phyloP scores from a whole-genome alignment of 2,888 invertebrate genomes.

The Rotaria socialis region DNA sequence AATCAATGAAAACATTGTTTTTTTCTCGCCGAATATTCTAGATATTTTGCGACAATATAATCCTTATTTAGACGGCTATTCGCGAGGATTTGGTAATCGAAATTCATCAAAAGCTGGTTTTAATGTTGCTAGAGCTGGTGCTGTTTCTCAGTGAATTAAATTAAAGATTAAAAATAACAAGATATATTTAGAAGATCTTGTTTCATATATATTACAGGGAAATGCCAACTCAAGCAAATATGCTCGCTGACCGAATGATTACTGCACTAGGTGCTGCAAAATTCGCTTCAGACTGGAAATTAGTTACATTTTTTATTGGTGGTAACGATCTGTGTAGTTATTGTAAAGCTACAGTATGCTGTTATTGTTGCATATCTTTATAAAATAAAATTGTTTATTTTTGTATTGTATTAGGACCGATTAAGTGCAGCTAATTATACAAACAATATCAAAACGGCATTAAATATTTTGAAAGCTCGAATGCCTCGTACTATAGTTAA shows the following conservation, averaged over 20 bases:
- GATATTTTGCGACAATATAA: slow-evolving; percentile 55
- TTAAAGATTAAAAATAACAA: background rate
- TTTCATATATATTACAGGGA: slow-evolving; percentile 46
- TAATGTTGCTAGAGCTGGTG: slow-evolving; percentile 54
- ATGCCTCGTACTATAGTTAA: slow-evolving; percentile 57
- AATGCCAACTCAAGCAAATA: slow-evolving; percentile 48
- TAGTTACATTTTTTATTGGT: slow-evolving; percentile 50
- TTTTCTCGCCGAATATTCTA: slow-evolving; percentile 47
- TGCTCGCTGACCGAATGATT: slow-evolving; percentile 47
- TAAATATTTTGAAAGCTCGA: slow-evolving; percentile 53
- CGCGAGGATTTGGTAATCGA: slow-evolving; percentile 49
- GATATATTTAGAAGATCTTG: background rate
- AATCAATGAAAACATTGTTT: background rate
- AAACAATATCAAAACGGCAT: slow-evolving; percentile 50
- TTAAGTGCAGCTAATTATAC: slow-evolving; percentile 50
- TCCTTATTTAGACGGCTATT: slow-evolving; percentile 52
- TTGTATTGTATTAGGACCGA: slow-evolving; percentile 47
- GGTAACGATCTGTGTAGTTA: slow-evolving; percentile 50
- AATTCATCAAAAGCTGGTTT: slow-evolving; percentile 49
- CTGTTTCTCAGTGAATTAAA: slow-evolving; percentile 46
- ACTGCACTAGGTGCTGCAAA: slow-evolving; percentile 47
- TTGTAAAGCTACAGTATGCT: slow-evolving; percentile 48
- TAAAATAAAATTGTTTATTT: background rate
- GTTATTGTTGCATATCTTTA: background rate
- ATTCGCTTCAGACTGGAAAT: slow-evolving; percentile 49